Base-by-base conservation (phyloP, 2,888 invertebrate genomes). In the Xanthia togata region DNA sequence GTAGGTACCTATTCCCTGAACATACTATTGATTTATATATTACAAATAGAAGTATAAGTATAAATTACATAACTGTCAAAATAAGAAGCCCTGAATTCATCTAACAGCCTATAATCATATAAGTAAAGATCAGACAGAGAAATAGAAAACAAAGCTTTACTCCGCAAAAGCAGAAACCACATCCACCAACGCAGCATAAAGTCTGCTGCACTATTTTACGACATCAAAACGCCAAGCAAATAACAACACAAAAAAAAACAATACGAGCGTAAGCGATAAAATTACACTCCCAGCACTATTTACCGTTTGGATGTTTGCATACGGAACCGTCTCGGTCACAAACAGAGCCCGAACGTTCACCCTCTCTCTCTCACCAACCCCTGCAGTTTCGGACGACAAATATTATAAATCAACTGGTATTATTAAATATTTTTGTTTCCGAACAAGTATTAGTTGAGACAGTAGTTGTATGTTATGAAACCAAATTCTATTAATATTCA, bases 321-420 rank as follows among this genome's bases (percentile, higher is more conserved):
- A 79, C 60, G 68, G 67, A 69, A 78, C 64, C 65, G 77, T 75
- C 65, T 79, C 79, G 67, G 73, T 74, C 70, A 64, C 81, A 73
- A 74, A 75, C 76, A 71, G 50, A 62, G 55, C 74, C 50, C 53
- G 35, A 69, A 67, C 68, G 26, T 74, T 70, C 75, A 73, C 75
- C 78, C 81, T 57, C 81, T n/a, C 75, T 76, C 79, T 57, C 81
- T n/a, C 53, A 17, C 59, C 67, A 78, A 69, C 74, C 81, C 79
- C 68, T 72, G 64, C 67, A 69, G 65, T 68, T 65, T 38, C 67
- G 53, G 44, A 76, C 59, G 59, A 47, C 68, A 64, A 82, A 74
- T 79, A 79, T 82, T 68, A 76, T 83, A 87, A 80, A 85, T 81
- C 70, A 69, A 53, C 68, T 47, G 47, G 72, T 41, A 26, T 73